A percentile compares a stretch with the other conserved stretches of the same genome.
Evolutionary conservation across 2,797 vertebrate species (phyloP).

Genomic region (Xenentodon cancila): DNA sequence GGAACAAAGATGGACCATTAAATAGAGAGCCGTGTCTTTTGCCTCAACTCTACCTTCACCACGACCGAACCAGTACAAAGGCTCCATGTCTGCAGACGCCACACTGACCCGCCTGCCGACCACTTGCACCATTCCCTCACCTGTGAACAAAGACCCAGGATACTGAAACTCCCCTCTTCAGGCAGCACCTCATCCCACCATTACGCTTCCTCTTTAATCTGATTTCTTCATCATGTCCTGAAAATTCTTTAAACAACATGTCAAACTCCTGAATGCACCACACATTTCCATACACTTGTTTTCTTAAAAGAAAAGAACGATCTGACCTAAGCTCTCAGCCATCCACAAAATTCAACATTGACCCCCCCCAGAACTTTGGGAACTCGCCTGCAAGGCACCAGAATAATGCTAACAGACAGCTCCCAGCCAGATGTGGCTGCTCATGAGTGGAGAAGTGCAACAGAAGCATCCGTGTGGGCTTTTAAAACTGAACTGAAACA

Average conservation of each 20-base stretch:
- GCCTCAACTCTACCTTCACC: no score
- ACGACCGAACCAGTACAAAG: no score
- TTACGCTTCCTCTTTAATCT: background rate
- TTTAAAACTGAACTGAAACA: slow-evolving; percentile 33
- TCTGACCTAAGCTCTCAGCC: slow-evolving; percentile 8
- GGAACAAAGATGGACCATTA: no score
- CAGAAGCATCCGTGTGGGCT: slow-evolving; percentile 17
- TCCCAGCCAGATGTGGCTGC: slow-evolving; percentile 11
- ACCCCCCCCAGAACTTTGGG: background rate
- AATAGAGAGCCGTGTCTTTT: no score
- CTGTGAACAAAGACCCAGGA: no score
- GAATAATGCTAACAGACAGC: background rate
- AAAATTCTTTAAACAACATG: slow-evolving; percentile 5
- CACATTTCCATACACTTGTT: slow-evolving; percentile 1
- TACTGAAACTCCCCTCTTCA: no score
- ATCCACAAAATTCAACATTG: slow-evolving; percentile 5
- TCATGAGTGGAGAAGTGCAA: slow-evolving; percentile 12
- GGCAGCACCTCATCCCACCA: no score
- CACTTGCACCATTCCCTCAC: no score
- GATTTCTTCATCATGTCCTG: background rate
- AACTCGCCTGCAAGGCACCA: slow-evolving; percentile 6
- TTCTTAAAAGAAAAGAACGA: background rate
- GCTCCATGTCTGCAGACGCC: no score
- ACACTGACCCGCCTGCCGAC: no score
- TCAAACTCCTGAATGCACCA: background rate